These are phyloP conservation scores for Gambusia affinis DNA, from an alignment of 2,113 vertebrate species.

Conservation along the genomic window DNA sequence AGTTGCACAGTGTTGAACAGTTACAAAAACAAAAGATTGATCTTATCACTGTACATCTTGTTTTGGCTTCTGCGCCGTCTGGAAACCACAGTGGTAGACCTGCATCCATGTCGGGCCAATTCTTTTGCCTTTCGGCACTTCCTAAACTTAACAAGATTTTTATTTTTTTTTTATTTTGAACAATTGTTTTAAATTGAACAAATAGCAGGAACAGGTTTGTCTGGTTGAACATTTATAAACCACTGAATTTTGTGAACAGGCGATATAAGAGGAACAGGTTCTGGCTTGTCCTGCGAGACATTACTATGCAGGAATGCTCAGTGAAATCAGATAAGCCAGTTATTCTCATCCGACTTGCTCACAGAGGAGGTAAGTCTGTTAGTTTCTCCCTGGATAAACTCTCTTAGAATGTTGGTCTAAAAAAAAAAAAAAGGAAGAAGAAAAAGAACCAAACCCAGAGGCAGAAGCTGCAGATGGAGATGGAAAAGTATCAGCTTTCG, in stretches of 20 bases:
- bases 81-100: not conserved
- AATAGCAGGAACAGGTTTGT: not conserved
- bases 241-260: not conserved
- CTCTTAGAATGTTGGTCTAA: not conserved
- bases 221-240: not conserved
- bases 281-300: not conserved
- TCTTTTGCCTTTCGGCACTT: not conserved
- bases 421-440: too few relatives aligned
- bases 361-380: not conserved
- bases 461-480: too few relatives aligned
- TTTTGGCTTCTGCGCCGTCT: not conserved
- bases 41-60: not conserved
- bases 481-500: too few relatives aligned
- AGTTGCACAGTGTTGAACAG: not conserved
- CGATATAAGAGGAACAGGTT: conserved; percentile 2
- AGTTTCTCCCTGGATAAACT: not conserved
- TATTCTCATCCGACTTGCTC: not conserved
- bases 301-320: not conserved
- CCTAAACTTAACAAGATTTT: not conserved
- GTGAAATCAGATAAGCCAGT: not conserved
- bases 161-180: not conserved
- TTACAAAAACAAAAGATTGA: not conserved
- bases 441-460: too few relatives aligned
- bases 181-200: not conserved
- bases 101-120: not conserved